phyloP scores from a whole-genome alignment of 2,797 vertebrate genomes.

The Pantherophis alleghaniensis region DNA sequence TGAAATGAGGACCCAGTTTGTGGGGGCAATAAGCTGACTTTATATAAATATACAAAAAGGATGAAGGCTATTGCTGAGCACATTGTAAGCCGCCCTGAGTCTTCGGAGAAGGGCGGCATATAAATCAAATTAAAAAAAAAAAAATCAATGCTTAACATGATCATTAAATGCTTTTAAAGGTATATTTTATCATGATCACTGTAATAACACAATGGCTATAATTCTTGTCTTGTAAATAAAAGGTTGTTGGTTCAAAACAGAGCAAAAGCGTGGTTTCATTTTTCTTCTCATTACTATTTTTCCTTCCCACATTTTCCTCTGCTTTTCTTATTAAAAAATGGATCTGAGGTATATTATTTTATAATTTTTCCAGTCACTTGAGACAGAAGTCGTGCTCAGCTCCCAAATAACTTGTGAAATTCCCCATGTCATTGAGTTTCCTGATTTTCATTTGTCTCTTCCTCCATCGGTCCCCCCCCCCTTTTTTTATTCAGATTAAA shows the following conservation, averaged over 20 bases:
- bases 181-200: neutral
- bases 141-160: neutral
- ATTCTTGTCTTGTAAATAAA: neutral
- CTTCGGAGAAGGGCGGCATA: too few relatives aligned
- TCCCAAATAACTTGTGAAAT: neutral
- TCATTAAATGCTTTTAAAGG: neutral
- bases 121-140: too few relatives aligned
- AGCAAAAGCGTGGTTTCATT: neutral
- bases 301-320: neutral
- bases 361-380: neutral
- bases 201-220: neutral
- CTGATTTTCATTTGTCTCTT: neutral
- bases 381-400: neutral
- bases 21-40: too few relatives aligned
- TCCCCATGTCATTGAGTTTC: neutral
- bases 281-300: neutral
- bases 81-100: too few relatives aligned
- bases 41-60: too few relatives aligned
- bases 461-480: accelerated
- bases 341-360: neutral
- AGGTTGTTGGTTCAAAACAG: neutral
- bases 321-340: neutral
- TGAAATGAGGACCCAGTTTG: too few relatives aligned
- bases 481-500: neutral
- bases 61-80: too few relatives aligned